Conservation (phyloP, 2,797 vertebrate species). For the Neopelma chrysocephalum region DNA sequence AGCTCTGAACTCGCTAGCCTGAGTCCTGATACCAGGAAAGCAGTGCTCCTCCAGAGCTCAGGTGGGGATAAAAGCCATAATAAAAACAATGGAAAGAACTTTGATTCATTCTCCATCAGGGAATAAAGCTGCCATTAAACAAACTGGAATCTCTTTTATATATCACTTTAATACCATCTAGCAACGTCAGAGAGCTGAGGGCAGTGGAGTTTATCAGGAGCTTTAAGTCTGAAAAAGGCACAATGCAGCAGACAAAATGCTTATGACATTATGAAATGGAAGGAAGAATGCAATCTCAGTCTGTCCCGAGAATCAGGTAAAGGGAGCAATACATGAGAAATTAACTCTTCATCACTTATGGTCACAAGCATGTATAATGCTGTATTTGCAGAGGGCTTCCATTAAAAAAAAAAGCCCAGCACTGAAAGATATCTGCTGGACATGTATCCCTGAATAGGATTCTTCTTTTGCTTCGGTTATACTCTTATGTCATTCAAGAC, state of each 20-base stretch:
- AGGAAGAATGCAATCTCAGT: background rate
- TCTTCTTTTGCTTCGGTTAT: background rate
- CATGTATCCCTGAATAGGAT: background rate
- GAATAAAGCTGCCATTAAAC: background rate
- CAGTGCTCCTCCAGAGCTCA: background rate
- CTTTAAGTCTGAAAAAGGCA: background rate
- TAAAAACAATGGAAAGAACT: background rate
- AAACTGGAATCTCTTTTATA: background rate
- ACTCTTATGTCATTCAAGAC: background rate
- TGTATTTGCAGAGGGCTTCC: background rate
- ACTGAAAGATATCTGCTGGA: background rate
- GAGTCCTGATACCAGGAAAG: background rate
- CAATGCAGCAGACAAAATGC: background rate
- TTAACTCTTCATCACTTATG: background rate
- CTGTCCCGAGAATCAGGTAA: background rate
- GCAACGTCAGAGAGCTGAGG: background rate
- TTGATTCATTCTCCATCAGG: background rate
- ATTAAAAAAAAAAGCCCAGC: background rate
- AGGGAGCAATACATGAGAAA: background rate
- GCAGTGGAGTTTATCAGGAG: background rate
- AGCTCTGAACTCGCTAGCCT: background rate
- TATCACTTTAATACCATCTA: background rate
- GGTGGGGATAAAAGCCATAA: background rate
- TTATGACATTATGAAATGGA: background rate
- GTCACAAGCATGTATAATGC: background rate